Evolutionary conservation across 2,797 vertebrate genomes (phyloP).

Genomic region (Buceros bicornis): DNA sequence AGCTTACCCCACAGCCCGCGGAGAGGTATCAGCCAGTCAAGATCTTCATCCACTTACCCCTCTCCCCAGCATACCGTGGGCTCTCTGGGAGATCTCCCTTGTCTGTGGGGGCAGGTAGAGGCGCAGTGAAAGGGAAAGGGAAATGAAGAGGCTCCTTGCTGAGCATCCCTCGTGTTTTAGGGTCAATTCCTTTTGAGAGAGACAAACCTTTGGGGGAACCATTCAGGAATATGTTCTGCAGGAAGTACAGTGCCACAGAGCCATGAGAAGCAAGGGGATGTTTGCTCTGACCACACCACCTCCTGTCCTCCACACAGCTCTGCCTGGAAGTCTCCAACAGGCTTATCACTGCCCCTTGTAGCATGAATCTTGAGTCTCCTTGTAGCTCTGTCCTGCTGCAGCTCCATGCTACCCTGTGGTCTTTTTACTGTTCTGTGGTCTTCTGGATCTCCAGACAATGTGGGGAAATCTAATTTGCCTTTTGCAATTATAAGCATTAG

Average conservation of each 20-base stretch:
- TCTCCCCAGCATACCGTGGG: neutral
- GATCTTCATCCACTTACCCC: neutral
- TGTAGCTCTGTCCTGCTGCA: neutral
- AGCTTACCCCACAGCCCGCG: neutral
- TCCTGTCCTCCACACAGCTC: neutral
- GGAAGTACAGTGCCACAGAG: neutral
- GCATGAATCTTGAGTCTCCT: neutral
- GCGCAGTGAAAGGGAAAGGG: neutral
- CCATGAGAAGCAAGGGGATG: neutral
- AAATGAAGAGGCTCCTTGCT: neutral
- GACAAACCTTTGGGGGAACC: neutral
- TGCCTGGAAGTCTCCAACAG: neutral
- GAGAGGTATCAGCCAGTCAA: neutral
- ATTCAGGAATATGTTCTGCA: fast-evolving
- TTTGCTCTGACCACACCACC: neutral
- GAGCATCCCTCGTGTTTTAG: neutral
- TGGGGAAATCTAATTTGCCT: slow-evolving; percentile 37
- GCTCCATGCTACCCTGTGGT: neutral
- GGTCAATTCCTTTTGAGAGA: neutral
- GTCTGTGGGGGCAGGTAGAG: fast-evolving
- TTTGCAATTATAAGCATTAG: slow-evolving; percentile 53
- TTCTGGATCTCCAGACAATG: neutral
- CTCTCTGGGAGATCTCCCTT: neutral
- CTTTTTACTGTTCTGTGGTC: neutral
- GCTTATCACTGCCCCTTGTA: neutral